Evolutionary conservation across 2,797 vertebrate genomes (phyloP).

Genomic region (Esox masquinongy): DNA sequence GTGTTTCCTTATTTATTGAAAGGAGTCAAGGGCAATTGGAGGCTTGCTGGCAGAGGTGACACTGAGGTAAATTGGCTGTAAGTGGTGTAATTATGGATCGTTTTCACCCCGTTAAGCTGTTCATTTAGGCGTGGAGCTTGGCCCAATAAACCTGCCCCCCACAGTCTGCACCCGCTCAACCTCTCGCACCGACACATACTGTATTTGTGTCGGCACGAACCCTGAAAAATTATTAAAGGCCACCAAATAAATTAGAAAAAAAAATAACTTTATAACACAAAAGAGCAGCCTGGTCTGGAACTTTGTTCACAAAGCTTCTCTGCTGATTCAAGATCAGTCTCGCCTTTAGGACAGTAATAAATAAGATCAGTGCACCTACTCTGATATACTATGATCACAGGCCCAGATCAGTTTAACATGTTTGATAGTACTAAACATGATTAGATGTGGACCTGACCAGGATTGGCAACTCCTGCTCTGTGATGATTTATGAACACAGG

Average conservation of each 20-base stretch:
- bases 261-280: constrained; percentile 7
- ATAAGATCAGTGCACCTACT: not conserved
- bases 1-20: not conserved
- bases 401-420: no score
- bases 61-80: constrained; percentile 64
- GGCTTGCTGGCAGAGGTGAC: constrained; percentile 54
- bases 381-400: no score
- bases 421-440: not conserved
- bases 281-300: not conserved
- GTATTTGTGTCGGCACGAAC: constrained; percentile 43
- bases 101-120: constrained; percentile 66
- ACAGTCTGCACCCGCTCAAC: constrained; percentile 12
- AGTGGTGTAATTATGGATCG: constrained; percentile 68
- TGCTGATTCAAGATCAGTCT: not conserved
- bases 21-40: constrained; percentile 9
- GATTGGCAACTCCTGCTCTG: not conserved
- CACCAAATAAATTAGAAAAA: constrained; percentile 59
- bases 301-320: not conserved
- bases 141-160: constrained; percentile 59
- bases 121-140: constrained; percentile 64
- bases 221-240: constrained; percentile 64
- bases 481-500: not conserved
- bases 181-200: constrained; percentile 27
- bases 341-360: not conserved
- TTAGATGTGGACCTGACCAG: not conserved